Conservation (phyloP, 2,113 vertebrate genomes). For the Pseudonaja textilis region DNA sequence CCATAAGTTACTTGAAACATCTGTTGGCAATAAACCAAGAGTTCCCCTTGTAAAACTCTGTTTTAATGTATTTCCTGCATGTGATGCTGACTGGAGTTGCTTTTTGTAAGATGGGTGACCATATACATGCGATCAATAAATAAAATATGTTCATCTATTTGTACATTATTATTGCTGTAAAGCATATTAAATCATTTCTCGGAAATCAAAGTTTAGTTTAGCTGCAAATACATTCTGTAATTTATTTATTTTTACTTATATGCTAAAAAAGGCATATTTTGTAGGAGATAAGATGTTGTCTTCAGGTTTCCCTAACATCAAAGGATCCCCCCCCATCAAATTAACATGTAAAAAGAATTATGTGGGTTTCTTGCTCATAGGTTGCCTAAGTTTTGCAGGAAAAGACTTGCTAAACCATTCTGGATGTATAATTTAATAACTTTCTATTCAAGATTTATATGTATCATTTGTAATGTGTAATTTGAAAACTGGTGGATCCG, state of each 20-base stretch:
- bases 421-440: background rate
- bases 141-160: background rate
- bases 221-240: background rate
- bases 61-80: background rate
- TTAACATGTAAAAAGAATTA: conserved; percentile 4
- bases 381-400: background rate
- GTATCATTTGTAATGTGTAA: background rate
- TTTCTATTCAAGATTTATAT: background rate
- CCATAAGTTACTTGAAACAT: background rate
- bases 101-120: background rate
- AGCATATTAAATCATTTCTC: background rate
- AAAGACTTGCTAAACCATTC: background rate
- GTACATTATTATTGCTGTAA: background rate
- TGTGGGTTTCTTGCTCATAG: background rate
- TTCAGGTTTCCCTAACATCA: background rate
- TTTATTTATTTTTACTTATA: background rate
- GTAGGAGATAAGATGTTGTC: background rate
- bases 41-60: background rate
- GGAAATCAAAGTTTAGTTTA: background rate
- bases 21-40: background rate
- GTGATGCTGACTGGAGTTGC: background rate
- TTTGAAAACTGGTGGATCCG: background rate
- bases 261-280: background rate
- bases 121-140: background rate
- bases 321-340: background rate